Conservation (phyloP, 2,113 vertebrate genomes). For the Rhadina sibilatrix region DNA sequence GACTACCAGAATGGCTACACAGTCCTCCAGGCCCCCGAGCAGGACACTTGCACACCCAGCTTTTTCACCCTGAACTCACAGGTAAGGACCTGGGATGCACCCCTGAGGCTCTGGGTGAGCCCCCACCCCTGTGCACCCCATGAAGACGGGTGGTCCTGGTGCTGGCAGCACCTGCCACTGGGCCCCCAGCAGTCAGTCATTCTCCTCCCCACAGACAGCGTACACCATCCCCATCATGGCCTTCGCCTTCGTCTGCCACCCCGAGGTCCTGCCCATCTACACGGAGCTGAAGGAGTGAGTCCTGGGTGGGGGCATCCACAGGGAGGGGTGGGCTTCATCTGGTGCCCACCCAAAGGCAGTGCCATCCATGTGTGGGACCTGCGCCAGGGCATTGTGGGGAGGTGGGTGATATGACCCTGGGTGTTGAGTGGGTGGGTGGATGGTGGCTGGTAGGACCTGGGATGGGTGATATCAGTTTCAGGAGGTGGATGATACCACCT, state of each 20-base stretch:
- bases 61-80: constrained; percentile 93
- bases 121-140: fast-evolving
- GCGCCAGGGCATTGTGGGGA: fast-evolving
- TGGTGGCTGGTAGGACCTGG: background rate
- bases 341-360: background rate
- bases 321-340: background rate
- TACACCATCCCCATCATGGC: constrained; percentile 98
- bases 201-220: constrained; percentile 78
- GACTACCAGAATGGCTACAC: constrained; percentile 67
- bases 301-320: background rate
- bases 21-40: constrained; percentile 23
- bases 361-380: background rate
- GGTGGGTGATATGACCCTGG: background rate
- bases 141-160: background rate
- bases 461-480: background rate
- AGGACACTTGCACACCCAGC: constrained; percentile 72
- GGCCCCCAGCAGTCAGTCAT: background rate
- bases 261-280: constrained; percentile 97
- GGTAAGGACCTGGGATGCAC: constrained; percentile 61
- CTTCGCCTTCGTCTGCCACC: constrained; percentile 97
- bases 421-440: background rate
- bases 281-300: constrained; percentile 95
- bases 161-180: background rate
- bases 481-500: background rate
- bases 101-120: background rate